Percentiles rank a stretch among this genome's conserved stretches.
Conservation (phyloP, 2,797 vertebrate species). For the Halcyon badia region DNA sequence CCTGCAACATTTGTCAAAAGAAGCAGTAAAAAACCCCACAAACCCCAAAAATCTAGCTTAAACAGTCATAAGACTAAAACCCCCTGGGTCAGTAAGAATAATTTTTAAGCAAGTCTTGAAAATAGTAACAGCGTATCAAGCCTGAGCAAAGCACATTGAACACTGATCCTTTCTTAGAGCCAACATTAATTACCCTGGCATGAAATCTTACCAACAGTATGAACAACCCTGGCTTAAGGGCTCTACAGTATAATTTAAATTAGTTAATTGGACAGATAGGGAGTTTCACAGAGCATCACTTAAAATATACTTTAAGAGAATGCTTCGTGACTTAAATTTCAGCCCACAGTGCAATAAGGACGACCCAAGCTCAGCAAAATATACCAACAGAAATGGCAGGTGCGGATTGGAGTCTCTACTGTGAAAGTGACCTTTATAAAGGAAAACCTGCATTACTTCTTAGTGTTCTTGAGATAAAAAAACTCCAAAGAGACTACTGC, state of each 20-base stretch:
- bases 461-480: neutral
- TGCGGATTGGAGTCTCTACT: neutral
- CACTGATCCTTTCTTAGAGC: neutral
- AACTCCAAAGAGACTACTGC: neutral
- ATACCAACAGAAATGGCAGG: neutral
- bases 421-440: neutral
- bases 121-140: neutral
- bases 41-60: neutral
- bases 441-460: neutral
- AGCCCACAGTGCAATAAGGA: neutral
- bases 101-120: neutral
- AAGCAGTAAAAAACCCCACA: neutral
- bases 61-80: neutral
- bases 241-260: neutral
- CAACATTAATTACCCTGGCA: conserved; percentile 8
- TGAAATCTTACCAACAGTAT: neutral
- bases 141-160: neutral
- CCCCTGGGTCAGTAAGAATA: neutral
- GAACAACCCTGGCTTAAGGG: neutral
- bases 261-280: neutral
- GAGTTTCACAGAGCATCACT: neutral
- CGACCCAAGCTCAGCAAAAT: neutral
- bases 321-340: neutral
- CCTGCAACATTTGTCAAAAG: neutral
- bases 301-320: neutral